A percentile compares a stretch with the other conserved stretches of the same genome.
These are phyloP conservation scores for Taenioides sp. DNA, from an alignment of 2,797 vertebrate genomes.

Conservation along the genomic window DNA sequence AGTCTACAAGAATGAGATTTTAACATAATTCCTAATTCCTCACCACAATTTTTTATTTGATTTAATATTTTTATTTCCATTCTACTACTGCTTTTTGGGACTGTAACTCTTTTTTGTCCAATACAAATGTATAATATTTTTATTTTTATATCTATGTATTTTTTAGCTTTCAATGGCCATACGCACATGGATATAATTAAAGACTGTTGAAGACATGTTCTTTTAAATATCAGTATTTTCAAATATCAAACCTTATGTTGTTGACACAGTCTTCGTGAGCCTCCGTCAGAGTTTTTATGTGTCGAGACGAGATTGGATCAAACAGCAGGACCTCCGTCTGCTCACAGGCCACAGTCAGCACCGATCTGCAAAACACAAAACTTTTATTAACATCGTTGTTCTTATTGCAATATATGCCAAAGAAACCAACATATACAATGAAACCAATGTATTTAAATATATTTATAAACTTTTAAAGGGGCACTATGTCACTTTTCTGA, in stretches of 20 bases:
- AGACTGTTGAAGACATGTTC: background rate
- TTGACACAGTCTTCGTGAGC: slow-evolving; percentile 98
- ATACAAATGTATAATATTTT: too few species aligned
- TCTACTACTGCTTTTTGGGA: too few species aligned
- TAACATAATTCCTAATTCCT: too few species aligned
- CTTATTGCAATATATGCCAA: background rate
- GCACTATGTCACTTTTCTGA: too few species aligned
- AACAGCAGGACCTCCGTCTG: slow-evolving; percentile 97
- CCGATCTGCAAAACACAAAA: slow-evolving; percentile 78
- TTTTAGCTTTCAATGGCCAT: background rate
- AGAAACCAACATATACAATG: background rate
- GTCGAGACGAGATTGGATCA: slow-evolving; percentile 95
- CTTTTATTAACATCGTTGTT: background rate
- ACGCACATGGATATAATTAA: background rate
- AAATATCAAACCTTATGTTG: slow-evolving; percentile 88
- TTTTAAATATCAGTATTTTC: background rate
- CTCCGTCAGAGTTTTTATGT: slow-evolving; percentile 96
- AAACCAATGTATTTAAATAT: background rate
- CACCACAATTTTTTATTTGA: too few species aligned
- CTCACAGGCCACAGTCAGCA: slow-evolving; percentile 96
- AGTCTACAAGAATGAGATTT: too few species aligned
- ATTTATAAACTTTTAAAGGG: too few species aligned
- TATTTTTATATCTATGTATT: too few species aligned
- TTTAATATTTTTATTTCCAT: too few species aligned
- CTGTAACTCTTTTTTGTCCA: too few species aligned